phyloP scores from a whole-genome alignment of 2,797 vertebrate species.

The Enoplosus armatus region DNA sequence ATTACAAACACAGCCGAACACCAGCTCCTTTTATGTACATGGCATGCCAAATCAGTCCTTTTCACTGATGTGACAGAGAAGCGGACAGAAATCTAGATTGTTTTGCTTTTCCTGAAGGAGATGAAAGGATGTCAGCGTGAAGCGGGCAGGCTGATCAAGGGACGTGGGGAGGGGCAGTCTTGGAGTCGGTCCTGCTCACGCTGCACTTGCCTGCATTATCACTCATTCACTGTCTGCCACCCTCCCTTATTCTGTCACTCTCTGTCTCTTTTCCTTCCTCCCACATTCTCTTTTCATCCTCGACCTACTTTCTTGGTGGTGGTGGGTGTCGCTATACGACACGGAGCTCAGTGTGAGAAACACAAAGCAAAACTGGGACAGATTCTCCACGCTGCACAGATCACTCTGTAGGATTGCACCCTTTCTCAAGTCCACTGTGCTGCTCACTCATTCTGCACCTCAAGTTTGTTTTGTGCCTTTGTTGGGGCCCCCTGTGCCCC shows the following conservation, averaged over 20 bases:
- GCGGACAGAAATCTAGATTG: conserved; percentile 16
- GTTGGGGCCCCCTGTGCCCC: conserved; percentile 28
- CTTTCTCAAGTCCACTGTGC: conserved; percentile 44
- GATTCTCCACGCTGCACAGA: conserved; percentile 78
- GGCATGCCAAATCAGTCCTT: conserved; percentile 22
- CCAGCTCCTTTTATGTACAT: background rate
- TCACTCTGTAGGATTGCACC: conserved; percentile 61
- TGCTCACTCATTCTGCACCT: conserved; percentile 46
- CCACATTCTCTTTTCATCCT: conserved; percentile 80
- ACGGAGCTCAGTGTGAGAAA: conserved; percentile 65
- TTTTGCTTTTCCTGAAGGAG: conserved; percentile 14
- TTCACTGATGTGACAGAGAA: conserved; percentile 42
- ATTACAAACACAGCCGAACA: background rate
- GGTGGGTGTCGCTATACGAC: conserved; percentile 71
- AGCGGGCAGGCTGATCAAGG: conserved; percentile 44
- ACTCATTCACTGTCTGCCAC: conserved; percentile 70
- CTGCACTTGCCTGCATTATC: conserved; percentile 69
- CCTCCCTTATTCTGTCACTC: conserved; percentile 72
- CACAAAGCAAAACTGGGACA: conserved; percentile 81
- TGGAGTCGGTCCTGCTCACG: conserved; percentile 45
- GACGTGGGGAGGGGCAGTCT: conserved; percentile 32
- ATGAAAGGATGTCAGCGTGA: conserved; percentile 50
- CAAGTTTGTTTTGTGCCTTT: conserved; percentile 54
- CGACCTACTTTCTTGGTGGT: conserved; percentile 74
- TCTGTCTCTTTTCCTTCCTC: conserved; percentile 70